Percentiles rank a stretch among this genome's conserved stretches.
Conservation (phyloP, 2,888 invertebrate species). For the Coecobrya sp. region DNA sequence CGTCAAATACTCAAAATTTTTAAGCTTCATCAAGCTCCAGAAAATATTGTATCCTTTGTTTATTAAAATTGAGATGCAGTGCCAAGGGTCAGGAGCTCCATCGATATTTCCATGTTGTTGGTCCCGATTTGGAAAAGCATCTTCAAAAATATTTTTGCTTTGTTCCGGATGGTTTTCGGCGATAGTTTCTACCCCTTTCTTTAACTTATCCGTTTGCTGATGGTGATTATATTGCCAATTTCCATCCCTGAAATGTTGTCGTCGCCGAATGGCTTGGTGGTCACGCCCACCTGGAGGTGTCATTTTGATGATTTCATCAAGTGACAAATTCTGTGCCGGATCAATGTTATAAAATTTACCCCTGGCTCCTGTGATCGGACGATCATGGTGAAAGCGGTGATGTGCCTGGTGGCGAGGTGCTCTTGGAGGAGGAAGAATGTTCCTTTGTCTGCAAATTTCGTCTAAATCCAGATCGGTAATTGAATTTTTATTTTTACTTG, state of each 20-base stretch:
- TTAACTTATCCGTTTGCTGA: slow-evolving; percentile 20
- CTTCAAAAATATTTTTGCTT: background rate
- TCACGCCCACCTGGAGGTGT: background rate
- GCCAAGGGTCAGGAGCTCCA: background rate
- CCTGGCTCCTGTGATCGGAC: background rate
- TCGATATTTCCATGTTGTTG: background rate
- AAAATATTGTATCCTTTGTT: slow-evolving; percentile 33
- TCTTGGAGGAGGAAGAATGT: background rate
- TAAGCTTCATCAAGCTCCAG: slow-evolving; percentile 1
- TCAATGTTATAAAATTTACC: background rate
- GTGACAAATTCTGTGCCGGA: background rate
- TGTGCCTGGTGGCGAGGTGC: background rate
- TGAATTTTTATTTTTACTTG: background rate
- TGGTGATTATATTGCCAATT: background rate
- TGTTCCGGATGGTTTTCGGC: background rate
- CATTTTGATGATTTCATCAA: slow-evolving; percentile 14
- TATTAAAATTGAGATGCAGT: background rate
- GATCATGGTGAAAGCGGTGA: background rate
- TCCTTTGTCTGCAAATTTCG: background rate
- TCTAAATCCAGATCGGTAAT: background rate
- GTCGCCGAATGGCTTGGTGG: background rate
- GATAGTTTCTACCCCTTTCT: background rate
- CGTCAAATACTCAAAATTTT: background rate
- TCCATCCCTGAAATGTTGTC: background rate
- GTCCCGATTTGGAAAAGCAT: background rate